Percentiles rank a stretch among this genome's conserved stretches.
Evolutionary conservation across 2,888 invertebrate genomes (phyloP).

Genomic region (Ennomos erosarius): DNA sequence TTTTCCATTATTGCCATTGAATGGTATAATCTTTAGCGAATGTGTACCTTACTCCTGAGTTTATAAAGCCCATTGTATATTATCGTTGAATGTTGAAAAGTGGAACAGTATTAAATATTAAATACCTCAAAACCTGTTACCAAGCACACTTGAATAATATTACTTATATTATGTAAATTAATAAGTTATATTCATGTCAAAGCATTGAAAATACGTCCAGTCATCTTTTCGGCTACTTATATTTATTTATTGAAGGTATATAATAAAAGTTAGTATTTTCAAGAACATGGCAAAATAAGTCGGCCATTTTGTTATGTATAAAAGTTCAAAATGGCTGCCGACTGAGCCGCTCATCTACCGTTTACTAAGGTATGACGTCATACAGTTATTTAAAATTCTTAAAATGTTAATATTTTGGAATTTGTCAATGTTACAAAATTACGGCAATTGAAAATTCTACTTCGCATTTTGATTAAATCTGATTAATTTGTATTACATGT

Average conservation of each 20-base stretch:
- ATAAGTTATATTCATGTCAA: too few species aligned
- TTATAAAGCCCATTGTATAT: constrained; percentile 31
- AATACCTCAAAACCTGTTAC: constrained; percentile 73
- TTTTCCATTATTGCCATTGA: constrained; percentile 25
- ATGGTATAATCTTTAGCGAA: constrained; percentile 33
- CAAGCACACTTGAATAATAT: constrained; percentile 44
- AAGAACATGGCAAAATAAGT: not conserved
- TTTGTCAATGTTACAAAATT: not conserved
- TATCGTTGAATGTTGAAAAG: constrained; percentile 43
- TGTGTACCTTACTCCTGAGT: constrained; percentile 31
- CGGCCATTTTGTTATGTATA: constrained; percentile 7
- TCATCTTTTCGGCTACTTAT: too few species aligned
- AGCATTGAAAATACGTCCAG: not conserved
- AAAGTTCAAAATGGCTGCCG: constrained; percentile 7
- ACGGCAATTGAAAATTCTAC: constrained; percentile 4
- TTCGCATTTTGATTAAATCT: not conserved
- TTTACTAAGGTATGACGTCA: not conserved
- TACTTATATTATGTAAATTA: constrained; percentile 5
- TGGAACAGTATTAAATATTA: constrained; percentile 62
- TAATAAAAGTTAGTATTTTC: not conserved
- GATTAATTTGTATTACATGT: too few species aligned
- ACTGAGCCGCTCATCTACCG: constrained; percentile 4
- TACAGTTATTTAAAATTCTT: not conserved
- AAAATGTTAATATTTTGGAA: not conserved
- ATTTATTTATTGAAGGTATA: too few species aligned